Percentiles rank a stretch among this genome's conserved stretches.
These are phyloP conservation scores for Ptychodera flava DNA, from an alignment of 35 echinoderm and acorn worm species.

Conservation along the genomic window DNA sequence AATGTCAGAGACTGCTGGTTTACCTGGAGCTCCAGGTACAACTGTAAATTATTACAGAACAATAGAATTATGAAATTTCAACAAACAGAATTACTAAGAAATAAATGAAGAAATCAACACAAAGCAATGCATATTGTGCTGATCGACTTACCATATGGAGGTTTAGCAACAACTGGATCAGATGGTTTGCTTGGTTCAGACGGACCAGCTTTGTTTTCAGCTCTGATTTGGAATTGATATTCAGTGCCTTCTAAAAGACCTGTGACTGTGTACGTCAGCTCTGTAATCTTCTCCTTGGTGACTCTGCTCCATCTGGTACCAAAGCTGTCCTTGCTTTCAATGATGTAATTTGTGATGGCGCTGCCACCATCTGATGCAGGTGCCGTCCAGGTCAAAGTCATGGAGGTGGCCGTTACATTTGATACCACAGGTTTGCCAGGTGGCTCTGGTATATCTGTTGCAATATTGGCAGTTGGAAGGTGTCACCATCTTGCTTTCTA, in stretches of 20 bases:
- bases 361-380: constrained; percentile 87
- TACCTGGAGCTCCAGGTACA: constrained; percentile 40
- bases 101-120: too few species aligned
- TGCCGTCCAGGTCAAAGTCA: constrained; percentile 77
- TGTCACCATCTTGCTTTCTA: too few species aligned
- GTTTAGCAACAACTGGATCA: constrained; percentile 47
- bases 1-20: constrained; percentile 50
- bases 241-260: constrained; percentile 57
- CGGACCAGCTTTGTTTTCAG: constrained; percentile 83
- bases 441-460: constrained; percentile 77
- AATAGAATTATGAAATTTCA: too few species aligned
- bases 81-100: too few species aligned
- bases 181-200: constrained; percentile 69
- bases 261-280: constrained; percentile 46
- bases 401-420: constrained; percentile 57
- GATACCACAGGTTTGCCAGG: constrained; percentile 76
- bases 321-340: constrained; percentile 84
- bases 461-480: too few species aligned
- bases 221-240: constrained; percentile 79
- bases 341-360: constrained; percentile 75
- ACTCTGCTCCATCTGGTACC: constrained; percentile 80
- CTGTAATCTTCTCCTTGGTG: constrained; percentile 62
- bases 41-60: not conserved
- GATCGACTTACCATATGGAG: constrained; percentile 83
- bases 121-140: too few species aligned